Conservation (phyloP, 2,888 invertebrate species). For the Tenthredo distinguenda region DNA sequence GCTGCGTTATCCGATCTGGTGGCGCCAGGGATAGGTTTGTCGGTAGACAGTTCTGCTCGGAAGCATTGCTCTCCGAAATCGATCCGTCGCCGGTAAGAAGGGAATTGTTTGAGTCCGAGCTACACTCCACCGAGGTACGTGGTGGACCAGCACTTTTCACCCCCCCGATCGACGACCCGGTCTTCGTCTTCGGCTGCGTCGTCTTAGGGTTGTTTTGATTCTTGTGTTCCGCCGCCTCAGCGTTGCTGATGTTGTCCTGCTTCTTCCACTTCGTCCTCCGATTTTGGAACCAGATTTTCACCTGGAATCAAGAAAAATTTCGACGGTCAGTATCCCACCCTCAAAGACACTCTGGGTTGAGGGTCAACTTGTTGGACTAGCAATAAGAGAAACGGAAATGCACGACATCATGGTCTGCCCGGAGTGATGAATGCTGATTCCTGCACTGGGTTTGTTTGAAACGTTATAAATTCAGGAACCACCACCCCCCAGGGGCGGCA, state of each 20-base stretch:
- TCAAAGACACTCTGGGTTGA: not conserved
- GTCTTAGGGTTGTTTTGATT: constrained; percentile 75
- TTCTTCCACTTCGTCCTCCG: constrained; percentile 93
- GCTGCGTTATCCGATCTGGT: constrained; percentile 27
- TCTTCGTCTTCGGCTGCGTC: constrained; percentile 58
- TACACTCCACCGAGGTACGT: constrained; percentile 61
- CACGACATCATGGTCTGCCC: not conserved
- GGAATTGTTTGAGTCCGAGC: constrained; percentile 68
- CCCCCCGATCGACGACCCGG: constrained; percentile 54
- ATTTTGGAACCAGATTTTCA: constrained; percentile 96
- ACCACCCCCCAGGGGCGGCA: not conserved
- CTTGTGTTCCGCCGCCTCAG: constrained; percentile 92
- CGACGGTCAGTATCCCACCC: not conserved
- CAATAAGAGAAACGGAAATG: not conserved
- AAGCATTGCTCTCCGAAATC: constrained; percentile 63
- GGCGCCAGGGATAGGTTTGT: constrained; percentile 55
- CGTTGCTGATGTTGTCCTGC: constrained; percentile 94
- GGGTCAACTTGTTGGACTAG: not conserved
- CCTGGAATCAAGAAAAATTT: constrained; percentile 80
- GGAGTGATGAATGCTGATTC: not conserved
- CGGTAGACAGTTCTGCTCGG: constrained; percentile 57
- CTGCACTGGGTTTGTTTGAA: constrained; percentile 13
- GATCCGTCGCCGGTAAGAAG: constrained; percentile 64
- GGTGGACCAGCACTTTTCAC: constrained; percentile 53
- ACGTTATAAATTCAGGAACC: constrained; percentile 27